Base-by-base conservation (phyloP, 2,888 invertebrate genomes). In the Harmothoe impar region DNA sequence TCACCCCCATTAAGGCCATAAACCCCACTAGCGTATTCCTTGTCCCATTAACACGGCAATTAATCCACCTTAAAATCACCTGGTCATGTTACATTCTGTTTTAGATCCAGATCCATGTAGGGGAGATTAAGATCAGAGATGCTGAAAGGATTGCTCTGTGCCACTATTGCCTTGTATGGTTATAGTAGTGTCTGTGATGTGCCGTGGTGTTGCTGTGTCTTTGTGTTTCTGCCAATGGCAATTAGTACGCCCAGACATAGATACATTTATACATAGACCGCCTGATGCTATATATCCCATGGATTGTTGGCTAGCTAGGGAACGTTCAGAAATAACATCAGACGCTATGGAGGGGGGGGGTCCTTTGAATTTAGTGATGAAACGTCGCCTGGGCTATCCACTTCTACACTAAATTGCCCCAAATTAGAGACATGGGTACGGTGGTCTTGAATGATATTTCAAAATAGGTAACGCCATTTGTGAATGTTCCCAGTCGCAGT, bases 31-130 rank as follows among this genome's bases (percentile, higher is more conserved):
- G 23, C 62, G 43, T 43, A 62, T n/a, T n/a, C 62, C 62, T 62
- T n/a, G 29, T 17, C 77, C 77, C 77, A 25, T 77, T 77, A 77
- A 31, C 77, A 77, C 25, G 77, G 31, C 77, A 77, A 77, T 77
- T 25, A 29, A 77, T 31, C 25, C 20, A 77, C 77, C 15, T 10
- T 77, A 77, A 77, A 62, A 62, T 62, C 62, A n/a, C 62, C 23
- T 62, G 62, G 62, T 62, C n/a, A n/a, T n/a, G n/a, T 20, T 20
- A n/a, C 62, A 62, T 62, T 62, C 62, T 62, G 62, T n/a, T 62
- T 62, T n/a, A 62, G 62, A 62, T 62, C n/a, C 12, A n/a, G 62
- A n/a, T 62, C 62, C n/a, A 43, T 43, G 43, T 43, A 43, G 10
- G 43, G 43, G 43, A 43, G 43, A 43, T 43, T 43, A n/a, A n/a